Conservation (phyloP, 2,797 vertebrate genomes). For the Cichlasoma orientale region DNA sequence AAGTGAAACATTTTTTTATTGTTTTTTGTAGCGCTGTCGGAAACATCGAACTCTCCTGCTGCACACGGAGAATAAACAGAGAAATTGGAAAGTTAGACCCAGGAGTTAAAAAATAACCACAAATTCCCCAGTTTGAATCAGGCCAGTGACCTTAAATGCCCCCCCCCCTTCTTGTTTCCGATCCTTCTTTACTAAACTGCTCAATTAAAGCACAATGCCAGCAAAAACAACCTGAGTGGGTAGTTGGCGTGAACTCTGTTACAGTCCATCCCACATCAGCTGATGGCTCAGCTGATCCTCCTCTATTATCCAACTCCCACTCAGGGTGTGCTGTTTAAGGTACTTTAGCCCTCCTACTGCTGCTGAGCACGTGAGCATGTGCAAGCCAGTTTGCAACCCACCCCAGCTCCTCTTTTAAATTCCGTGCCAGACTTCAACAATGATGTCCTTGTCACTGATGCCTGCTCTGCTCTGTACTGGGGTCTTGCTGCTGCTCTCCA, state of each 20-base stretch:
- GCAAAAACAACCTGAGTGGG: not conserved
- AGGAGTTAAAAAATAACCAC: slow-evolving; percentile 10
- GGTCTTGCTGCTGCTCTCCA: no score
- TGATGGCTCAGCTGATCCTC: not conserved
- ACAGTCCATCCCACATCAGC: not conserved
- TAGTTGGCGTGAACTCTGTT: not conserved
- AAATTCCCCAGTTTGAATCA: slow-evolving; percentile 25
- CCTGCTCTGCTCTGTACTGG: no score
- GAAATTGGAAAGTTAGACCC: slow-evolving; percentile 13
- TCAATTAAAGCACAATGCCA: not conserved
- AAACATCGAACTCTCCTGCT: slow-evolving; percentile 32
- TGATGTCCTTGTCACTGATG: no score
- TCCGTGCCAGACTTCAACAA: rapidly evolving
- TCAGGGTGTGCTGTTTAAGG: no score
- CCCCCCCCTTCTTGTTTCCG: not conserved
- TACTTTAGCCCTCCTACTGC: no score
- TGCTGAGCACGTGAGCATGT: no score
- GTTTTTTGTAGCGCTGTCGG: slow-evolving; percentile 7
- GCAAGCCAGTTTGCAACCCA: not conserved
- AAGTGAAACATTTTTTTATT: slow-evolving; percentile 24
- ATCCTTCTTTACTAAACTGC: not conserved
- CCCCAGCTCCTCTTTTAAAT: not conserved
- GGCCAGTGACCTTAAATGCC: not conserved
- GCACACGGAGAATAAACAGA: slow-evolving; percentile 21
- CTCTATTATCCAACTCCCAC: not conserved